phyloP scores from a whole-genome alignment of 2,888 invertebrate genomes.

The Chydorus sphaericus region DNA sequence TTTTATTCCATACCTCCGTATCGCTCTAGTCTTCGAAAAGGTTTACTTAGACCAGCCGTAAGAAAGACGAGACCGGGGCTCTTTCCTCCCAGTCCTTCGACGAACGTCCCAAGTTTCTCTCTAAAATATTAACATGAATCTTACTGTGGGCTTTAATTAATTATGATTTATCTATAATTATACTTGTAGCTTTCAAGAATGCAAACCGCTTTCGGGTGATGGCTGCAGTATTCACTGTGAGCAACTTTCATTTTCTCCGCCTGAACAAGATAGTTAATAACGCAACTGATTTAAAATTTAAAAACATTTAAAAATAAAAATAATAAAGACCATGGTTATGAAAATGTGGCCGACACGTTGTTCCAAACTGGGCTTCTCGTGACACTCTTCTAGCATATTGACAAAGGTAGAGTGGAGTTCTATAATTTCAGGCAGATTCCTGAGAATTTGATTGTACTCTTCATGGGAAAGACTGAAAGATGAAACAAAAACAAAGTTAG shows the following conservation, averaged over 20 bases:
- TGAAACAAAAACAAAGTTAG: constrained; percentile 13
- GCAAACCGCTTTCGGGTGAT: constrained; percentile 88
- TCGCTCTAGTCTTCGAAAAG: constrained; percentile 85
- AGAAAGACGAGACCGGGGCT: constrained; percentile 75
- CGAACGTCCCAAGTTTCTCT: constrained; percentile 66
- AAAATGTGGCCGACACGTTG: constrained; percentile 86
- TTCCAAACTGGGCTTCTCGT: constrained; percentile 49
- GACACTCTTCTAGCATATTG: constrained; percentile 60
- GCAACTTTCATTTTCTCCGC: constrained; percentile 67
- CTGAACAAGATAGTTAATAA: no score
- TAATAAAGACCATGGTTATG: constrained; percentile 39
- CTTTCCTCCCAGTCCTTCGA: constrained; percentile 75
- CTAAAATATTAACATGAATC: constrained; percentile 32
- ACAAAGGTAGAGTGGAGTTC: constrained; percentile 71
- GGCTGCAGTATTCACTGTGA: constrained; percentile 75
- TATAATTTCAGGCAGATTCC: constrained; percentile 76
- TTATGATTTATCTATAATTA: not conserved
- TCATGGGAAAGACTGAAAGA: constrained; percentile 56
- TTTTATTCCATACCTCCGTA: constrained; percentile 75
- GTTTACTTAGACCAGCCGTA: constrained; percentile 84
- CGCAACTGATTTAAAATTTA: not conserved
- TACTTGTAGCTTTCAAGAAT: constrained; percentile 86
- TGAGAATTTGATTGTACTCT: constrained; percentile 73
- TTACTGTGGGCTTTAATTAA: not conserved
- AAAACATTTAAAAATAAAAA: not conserved